phyloP scores from a whole-genome alignment of 2,888 invertebrate species.

The Monochamus alternatus region DNA sequence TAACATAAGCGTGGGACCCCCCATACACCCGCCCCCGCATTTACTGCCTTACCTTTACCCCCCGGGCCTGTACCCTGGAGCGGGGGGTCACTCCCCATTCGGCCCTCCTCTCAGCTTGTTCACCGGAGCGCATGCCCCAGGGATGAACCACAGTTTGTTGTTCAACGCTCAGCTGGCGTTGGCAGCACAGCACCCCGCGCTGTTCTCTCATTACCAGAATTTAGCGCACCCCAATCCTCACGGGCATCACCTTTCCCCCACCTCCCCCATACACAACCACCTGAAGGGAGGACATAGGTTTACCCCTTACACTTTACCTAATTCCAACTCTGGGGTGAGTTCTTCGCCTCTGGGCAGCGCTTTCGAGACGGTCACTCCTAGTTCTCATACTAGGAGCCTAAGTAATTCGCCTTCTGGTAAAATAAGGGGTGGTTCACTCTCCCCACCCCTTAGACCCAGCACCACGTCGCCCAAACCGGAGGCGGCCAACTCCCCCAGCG shows the following conservation, averaged over 20 bases:
- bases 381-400: conserved; percentile 78
- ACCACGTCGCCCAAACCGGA: conserved; percentile 73
- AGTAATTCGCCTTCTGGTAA: conserved; percentile 75
- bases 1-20: conserved; percentile 95
- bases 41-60: conserved; percentile 94
- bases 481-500: conserved; percentile 80
- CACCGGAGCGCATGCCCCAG: conserved; percentile 77
- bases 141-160: conserved; percentile 87
- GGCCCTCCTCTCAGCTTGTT: conserved; percentile 80
- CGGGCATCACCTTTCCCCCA: conserved; percentile 70
- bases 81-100: conserved; percentile 75
- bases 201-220: conserved; percentile 81
- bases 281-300: conserved; percentile 86
- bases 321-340: conserved; percentile 70
- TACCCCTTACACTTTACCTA: conserved; percentile 90
- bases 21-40: conserved; percentile 91
- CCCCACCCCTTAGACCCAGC: conserved; percentile 75
- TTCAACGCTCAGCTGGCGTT: conserved; percentile 92
- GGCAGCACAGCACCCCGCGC: conserved; percentile 88
- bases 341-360: conserved; percentile 83
- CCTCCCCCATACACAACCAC: conserved; percentile 79
- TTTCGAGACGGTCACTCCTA: conserved; percentile 91
- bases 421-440: conserved; percentile 71
- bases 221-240: conserved; percentile 78
- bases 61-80: conserved; percentile 87